phyloP scores from a whole-genome alignment of 1,140 invertebrate species.

The Pissodes strobi region DNA sequence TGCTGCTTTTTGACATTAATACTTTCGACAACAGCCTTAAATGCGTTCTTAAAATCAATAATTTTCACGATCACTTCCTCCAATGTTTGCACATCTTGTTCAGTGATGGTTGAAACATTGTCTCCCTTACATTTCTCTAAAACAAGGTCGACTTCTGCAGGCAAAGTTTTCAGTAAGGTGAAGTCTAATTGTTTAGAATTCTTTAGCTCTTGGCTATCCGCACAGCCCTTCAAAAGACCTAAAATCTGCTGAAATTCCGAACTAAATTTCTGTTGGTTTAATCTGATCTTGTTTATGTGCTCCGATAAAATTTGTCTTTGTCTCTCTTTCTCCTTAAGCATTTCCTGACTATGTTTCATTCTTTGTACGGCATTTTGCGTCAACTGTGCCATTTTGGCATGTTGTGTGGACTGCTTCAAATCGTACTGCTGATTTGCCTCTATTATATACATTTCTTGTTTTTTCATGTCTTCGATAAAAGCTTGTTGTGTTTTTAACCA shows the following conservation, averaged over 20 bases:
- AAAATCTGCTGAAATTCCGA: slow-evolving; percentile 54
- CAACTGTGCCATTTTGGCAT: slow-evolving; percentile 51
- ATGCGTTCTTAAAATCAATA: slow-evolving; percentile 55
- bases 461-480: slow-evolving; percentile 51
- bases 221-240: slow-evolving; percentile 49
- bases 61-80: slow-evolving; percentile 54
- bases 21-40: slow-evolving; percentile 43
- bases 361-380: slow-evolving; percentile 52
- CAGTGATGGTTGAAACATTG: slow-evolving; percentile 56
- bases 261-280: slow-evolving; percentile 49
- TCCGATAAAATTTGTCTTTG: slow-evolving; percentile 51
- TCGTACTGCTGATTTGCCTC: slow-evolving; percentile 52
- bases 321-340: slow-evolving; percentile 55
- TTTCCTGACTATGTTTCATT: slow-evolving; percentile 54
- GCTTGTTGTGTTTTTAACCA: slow-evolving; percentile 52
- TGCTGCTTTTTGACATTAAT: slow-evolving; percentile 20
- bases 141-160: slow-evolving; percentile 57
- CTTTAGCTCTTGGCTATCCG: slow-evolving; percentile 50
- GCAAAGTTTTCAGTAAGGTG: slow-evolving; percentile 52
- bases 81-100: slow-evolving; percentile 59
- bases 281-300: slow-evolving; percentile 52
- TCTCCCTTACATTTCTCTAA: slow-evolving; percentile 59
- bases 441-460: slow-evolving; percentile 47
- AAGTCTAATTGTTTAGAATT: slow-evolving; percentile 43
- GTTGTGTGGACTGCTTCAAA: slow-evolving; percentile 47